These are phyloP conservation scores for Drosophila emarginata DNA, from an alignment of 2,888 invertebrate species.

Conservation along the genomic window DNA sequence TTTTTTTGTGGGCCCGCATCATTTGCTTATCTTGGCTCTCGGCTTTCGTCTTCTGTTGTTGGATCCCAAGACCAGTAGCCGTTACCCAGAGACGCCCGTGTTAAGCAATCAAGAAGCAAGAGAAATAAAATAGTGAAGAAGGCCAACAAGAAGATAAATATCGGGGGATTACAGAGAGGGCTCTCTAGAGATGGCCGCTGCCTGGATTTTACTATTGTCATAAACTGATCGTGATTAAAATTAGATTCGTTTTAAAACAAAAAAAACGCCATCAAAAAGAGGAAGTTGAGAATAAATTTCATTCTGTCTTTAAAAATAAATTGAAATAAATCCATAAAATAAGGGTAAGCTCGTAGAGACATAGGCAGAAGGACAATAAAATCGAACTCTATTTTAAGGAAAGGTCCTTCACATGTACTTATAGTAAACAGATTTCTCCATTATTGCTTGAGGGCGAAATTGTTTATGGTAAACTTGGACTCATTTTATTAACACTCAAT, in stretches of 20 bases:
- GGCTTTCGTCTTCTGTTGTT: constrained; percentile 4
- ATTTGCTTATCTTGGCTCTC: constrained; percentile 41
- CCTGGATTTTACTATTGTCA: background rate
- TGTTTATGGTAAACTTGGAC: too few species aligned
- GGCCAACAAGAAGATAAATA: constrained; percentile 35
- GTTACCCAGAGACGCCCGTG: constrained; percentile 48
- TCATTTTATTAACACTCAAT: constrained; percentile 5
- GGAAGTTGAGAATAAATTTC: background rate
- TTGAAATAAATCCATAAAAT: background rate
- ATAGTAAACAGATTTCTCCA: too few species aligned
- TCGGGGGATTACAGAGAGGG: constrained; percentile 15
- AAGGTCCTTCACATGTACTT: too few species aligned
- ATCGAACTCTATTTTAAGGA: too few species aligned
- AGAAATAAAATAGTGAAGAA: constrained; percentile 37
- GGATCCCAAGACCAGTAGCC: constrained; percentile 63
- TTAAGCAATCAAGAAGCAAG: constrained; percentile 59
- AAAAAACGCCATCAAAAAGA: background rate
- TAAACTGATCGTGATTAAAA: background rate
- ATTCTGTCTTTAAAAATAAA: background rate
- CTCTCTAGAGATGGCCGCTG: constrained; percentile 10
- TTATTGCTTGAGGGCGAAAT: background rate
- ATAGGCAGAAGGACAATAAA: too few species aligned
- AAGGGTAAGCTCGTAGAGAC: background rate
- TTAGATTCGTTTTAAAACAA: background rate
- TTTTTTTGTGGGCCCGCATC: constrained; percentile 30